Evolutionary conservation across 2,888 invertebrate genomes (phyloP), one percentile per base, ranked within the genome.

Genomic region (Phania funesta): DNA sequence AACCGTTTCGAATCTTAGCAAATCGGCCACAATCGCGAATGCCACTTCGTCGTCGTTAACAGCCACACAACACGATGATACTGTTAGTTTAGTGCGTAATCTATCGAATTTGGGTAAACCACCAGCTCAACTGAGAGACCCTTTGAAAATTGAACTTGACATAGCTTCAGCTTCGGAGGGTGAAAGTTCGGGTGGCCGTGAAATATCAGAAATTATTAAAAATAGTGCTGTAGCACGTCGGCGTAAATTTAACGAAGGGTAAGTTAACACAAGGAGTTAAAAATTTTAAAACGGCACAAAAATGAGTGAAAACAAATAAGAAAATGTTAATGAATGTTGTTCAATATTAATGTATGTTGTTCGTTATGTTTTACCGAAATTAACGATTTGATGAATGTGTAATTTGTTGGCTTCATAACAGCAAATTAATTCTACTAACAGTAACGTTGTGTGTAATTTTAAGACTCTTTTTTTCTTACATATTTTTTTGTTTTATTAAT

Each of bases 241-340:
- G 26, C 89, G 91, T 58, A 92, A 92, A 86, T 90, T 92, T 79
- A 90, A 88, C 80, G 90, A 92, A 88, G 92, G 92, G 92, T 92
- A 90, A 92, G 92, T 92, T 82, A 80, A 18, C 8, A 38, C 13
- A 67, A 16, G 9, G 35, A 9, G 9, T 9, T 9, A 8, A 1
- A 48, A 58, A 60, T 70, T 38, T 11, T 6, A 26, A 44, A 41
- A 16, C 18, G 26, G 35, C 1, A 38, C n/a, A n/a, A n/a, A n/a
- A n/a, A 38, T 11, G 1, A 38, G 35, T n/a, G 11, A 18, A 50
- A 20, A 13, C 1, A 50, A 52, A 4, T 38, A 48, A 56, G 9
- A 22, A 29, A 56, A 26, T 35, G 38, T 68, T 16, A 50, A 48
- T 60, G 24, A 58, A 41, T 50, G 26, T 52, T 44, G 29, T 73